Base-by-base conservation (phyloP, 1,140 invertebrate species). In the Aphelinus certus region DNA sequence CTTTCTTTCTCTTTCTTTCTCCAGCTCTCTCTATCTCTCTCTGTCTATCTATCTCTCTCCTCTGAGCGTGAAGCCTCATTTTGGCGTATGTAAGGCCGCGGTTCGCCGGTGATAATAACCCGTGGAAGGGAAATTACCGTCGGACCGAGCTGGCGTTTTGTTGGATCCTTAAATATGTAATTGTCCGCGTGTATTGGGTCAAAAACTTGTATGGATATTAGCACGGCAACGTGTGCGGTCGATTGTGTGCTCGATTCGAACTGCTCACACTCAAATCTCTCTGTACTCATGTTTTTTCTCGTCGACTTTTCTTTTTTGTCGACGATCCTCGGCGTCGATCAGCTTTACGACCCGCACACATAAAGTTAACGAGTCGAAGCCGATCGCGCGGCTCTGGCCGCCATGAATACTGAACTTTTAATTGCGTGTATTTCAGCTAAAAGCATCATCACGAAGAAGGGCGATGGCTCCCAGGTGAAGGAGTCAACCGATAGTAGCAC, bases 401-500 rank as follows among this genome's bases (percentile, higher is more conserved):
- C 45, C 45, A 71, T 65, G 79, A 72, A 81, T 70, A 75, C 62
- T 81, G 76, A 82, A 26, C 26, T 26, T 26, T 26, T 26, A 26
- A 26, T 26, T 26, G 26, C 26, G 26, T 26, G 53, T 70, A 75
- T 88, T 88, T 63, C 88, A 94, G 93, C 92, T 91, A 91, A 92
- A 89, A 95, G 93, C 83, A 97, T 96, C 89, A 93, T 96, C 68
- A 95, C 93, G 79, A 97, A 97, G 88, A 97, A 97, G 86, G 94
- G 95, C 62, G 95, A 97, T 82, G 95, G 96, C 77, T 97, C 95
- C 75, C 95, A 97, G 89, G 95, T 97, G 26, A 98, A 97, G 87
- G 96, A 97, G 88, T 97, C 95, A 45, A 97, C 96, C 51, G 96
- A 97, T 85, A 95, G 93, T 84, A 96, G 94, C 83, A 96, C 95